Evolutionary conservation across 1,140 invertebrate species (phyloP).

Genomic region (Hylyphantes graminicola): DNA sequence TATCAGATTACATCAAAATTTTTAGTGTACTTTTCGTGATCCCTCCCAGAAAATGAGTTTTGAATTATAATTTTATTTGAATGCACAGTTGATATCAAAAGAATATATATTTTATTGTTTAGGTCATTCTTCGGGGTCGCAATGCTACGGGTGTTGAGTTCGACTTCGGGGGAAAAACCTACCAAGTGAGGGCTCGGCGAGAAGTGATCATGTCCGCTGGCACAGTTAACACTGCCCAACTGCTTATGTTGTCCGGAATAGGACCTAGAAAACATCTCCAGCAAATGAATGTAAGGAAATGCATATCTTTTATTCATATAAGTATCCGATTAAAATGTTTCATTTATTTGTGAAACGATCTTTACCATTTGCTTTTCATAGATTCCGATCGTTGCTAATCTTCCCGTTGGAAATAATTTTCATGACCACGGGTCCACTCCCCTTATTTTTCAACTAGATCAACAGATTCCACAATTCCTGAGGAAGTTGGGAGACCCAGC

Average conservation of each 20-base stretch:
- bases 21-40: too few relatives aligned
- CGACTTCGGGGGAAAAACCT: constrained; percentile 76
- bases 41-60: too few relatives aligned
- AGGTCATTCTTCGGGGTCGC: constrained; percentile 84
- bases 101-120: constrained; percentile 74
- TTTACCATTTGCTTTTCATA: neutral
- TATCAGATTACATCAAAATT: too few relatives aligned
- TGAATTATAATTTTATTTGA: too few relatives aligned
- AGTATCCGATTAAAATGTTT: too few relatives aligned
- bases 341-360: too few relatives aligned
- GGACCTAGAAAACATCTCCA: constrained; percentile 82
- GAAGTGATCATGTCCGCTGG: constrained; percentile 91
- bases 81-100: neutral
- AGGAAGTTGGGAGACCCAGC: neutral
- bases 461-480: neutral
- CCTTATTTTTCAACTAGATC: neutral
- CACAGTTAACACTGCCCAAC: constrained; percentile 87
- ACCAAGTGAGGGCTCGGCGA: constrained; percentile 79
- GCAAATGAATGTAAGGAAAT: constrained; percentile 2
- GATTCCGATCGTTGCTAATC: neutral
- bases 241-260: constrained; percentile 91
- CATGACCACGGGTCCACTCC: neutral
- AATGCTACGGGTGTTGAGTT: constrained; percentile 88
- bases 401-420: neutral
- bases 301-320: too few relatives aligned